phyloP scores from a whole-genome alignment of 2,797 vertebrate genomes.

The Myripristis jacobus region DNA sequence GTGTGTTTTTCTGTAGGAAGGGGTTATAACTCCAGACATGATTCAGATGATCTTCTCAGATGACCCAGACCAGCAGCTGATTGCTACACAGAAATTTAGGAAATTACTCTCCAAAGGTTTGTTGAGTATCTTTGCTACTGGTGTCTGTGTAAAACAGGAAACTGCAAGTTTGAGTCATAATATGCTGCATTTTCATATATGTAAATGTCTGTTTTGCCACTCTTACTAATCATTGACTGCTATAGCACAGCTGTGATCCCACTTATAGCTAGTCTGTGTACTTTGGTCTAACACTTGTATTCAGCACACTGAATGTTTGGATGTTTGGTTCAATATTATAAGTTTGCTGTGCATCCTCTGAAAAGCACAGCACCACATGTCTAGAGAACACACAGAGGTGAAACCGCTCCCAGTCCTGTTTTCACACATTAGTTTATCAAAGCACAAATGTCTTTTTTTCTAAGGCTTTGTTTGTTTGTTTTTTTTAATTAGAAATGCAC shows the following conservation, averaged over 20 bases:
- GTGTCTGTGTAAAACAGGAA: neutral
- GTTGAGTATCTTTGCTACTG: constrained; percentile 20
- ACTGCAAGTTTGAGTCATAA: neutral
- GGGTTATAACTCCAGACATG: constrained; percentile 92
- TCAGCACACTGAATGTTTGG: neutral
- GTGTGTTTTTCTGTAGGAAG: constrained; percentile 81
- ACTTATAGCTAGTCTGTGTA: too few species aligned
- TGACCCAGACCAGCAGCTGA: constrained; percentile 90
- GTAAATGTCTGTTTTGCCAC: neutral
- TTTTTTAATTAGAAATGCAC: neutral
- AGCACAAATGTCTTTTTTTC: neutral
- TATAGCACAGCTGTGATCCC: neutral
- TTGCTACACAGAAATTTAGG: constrained; percentile 93
- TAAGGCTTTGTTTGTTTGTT: neutral
- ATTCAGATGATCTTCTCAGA: constrained; percentile 94
- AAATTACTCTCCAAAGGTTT: constrained; percentile 94
- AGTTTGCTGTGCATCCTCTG: neutral
- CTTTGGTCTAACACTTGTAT: too few species aligned
- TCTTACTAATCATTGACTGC: too few species aligned
- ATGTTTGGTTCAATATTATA: neutral
- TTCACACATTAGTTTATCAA: neutral
- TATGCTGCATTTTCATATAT: too few species aligned
- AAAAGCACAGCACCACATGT: neutral
- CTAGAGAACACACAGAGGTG: neutral
- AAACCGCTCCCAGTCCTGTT: neutral